phyloP scores from a whole-genome alignment of 2,797 vertebrate genomes.

The Thaleichthys pacificus region DNA sequence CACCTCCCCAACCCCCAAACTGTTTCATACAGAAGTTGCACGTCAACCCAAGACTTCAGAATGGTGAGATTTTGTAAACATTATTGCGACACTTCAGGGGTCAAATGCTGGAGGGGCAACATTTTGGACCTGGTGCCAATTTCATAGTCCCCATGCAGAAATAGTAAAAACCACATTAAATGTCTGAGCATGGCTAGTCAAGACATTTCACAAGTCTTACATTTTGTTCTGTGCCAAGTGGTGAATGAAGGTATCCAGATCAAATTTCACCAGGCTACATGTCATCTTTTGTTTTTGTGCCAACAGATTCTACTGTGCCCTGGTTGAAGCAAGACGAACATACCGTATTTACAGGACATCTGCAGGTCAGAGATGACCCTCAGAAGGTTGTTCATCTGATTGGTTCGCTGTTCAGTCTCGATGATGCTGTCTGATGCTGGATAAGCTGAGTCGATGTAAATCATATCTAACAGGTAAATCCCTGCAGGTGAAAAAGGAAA shows the following conservation, averaged over 20 bases:
- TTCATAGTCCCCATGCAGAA: not conserved
- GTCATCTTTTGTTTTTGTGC: too few species aligned
- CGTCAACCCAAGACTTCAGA: not conserved
- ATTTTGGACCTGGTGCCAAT: not conserved
- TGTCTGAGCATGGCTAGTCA: not conserved
- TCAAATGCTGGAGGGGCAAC: not conserved
- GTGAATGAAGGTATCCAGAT: too few species aligned
- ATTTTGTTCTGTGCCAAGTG: not conserved
- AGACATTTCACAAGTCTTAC: not conserved
- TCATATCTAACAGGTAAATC: constrained; percentile 95
- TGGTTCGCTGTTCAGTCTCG: constrained; percentile 94
- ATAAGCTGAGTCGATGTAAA: constrained; percentile 98
- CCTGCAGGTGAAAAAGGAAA: constrained; percentile 67
- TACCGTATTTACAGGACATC: constrained; percentile 93
- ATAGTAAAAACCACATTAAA: not conserved
- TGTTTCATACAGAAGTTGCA: not conserved
- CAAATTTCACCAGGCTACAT: not conserved
- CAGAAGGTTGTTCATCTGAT: constrained; percentile 98
- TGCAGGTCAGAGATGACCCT: constrained; percentile 93
- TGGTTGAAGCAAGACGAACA: not conserved
- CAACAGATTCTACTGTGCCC: too few species aligned
- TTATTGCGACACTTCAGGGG: constrained; percentile 17
- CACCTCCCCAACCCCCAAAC: too few species aligned
- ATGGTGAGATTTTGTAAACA: constrained; percentile 10
- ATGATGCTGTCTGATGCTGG: constrained; percentile 96